Conservation (phyloP, 2,797 vertebrate species). For the Cossypha polioptera region DNA sequence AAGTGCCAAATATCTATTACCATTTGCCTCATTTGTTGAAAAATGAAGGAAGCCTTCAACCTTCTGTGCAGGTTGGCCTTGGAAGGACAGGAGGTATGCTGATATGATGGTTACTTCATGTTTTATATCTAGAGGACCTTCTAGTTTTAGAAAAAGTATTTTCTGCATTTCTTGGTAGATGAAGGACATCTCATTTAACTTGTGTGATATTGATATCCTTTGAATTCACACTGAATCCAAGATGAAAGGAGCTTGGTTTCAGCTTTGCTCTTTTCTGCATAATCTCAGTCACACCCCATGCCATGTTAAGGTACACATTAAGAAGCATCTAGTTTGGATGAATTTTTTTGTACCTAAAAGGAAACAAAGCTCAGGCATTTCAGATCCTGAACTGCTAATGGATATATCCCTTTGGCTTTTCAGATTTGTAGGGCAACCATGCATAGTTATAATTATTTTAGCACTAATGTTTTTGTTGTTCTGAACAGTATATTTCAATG, state of each 20-base stretch:
- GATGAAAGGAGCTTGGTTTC: slow-evolving; percentile 33
- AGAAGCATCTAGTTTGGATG: not conserved
- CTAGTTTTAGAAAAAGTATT: not conserved
- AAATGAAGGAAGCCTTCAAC: slow-evolving; percentile 95
- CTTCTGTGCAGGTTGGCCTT: slow-evolving; percentile 91
- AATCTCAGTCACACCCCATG: not conserved
- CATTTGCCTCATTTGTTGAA: slow-evolving; percentile 98
- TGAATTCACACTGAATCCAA: not conserved
- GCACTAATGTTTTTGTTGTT: not conserved
- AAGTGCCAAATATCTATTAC: slow-evolving; percentile 99
- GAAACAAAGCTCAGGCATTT: not conserved
- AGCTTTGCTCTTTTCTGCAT: slow-evolving; percentile 23
- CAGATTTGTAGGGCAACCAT: not conserved
- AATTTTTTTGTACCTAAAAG: not conserved
- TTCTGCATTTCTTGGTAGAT: not conserved
- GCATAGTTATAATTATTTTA: not conserved
- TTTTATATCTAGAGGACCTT: not conserved
- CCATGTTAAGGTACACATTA: not conserved
- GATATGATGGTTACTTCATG: not conserved
- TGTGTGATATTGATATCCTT: not conserved
- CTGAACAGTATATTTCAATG: not conserved
- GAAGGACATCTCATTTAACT: slow-evolving; percentile 37
- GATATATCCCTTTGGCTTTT: not conserved
- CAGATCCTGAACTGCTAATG: not conserved
- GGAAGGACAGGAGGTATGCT: slow-evolving; percentile 92